Evolutionary conservation across 2,113 vertebrate species (phyloP), one percentile per base, ranked within the genome.

Genomic region (Chamaea fasciata): DNA sequence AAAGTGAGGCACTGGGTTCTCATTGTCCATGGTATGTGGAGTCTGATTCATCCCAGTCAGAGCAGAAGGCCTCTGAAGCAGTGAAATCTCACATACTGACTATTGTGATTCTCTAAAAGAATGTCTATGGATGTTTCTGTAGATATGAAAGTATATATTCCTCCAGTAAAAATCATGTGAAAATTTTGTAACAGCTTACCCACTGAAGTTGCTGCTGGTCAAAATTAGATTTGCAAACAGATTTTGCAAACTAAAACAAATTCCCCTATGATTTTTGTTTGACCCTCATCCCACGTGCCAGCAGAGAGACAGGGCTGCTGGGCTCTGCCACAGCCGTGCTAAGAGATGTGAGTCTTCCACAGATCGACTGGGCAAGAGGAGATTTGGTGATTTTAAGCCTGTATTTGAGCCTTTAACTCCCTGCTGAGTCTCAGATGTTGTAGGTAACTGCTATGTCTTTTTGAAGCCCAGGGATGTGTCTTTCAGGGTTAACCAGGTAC

Each of bases 61-160:
- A 94, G 85, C 92, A 88, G 82, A 81, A 86, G 83, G 79, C 55
- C 76, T 92, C 63, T 2, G 13, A 75, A 90, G 76, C 90, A 78
- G 39, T 33, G 80, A 77, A 81, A 83, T 90, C 89, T 94, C 87
- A 70, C 89, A 63, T 35, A 65, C 52, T 35, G 56, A 59, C 80
- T 78, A 52, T 64, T 94, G 87, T 94, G 85, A 74, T 63, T 90
- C 88, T 93, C 60, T 78, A 19, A 63, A 88, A 94, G 85, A 94
- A 74, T 75, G 77, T 80, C 90, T 88, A 85, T 90, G 87, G 71
- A 90, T 88, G 85, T 95, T 94, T 83, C 79, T 93, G 47, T 80
- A 95, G 59, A 81, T 96, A 78, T 53, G 77, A 63, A 90, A 89
- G 79, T 59, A 90, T 88, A 70, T 95, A 90, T 96, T 96, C 79